A percentile compares a stretch with the other conserved stretches of the same genome.
Conservation (phyloP, 2,113 vertebrate species). For the Uropsilus gracilis region DNA sequence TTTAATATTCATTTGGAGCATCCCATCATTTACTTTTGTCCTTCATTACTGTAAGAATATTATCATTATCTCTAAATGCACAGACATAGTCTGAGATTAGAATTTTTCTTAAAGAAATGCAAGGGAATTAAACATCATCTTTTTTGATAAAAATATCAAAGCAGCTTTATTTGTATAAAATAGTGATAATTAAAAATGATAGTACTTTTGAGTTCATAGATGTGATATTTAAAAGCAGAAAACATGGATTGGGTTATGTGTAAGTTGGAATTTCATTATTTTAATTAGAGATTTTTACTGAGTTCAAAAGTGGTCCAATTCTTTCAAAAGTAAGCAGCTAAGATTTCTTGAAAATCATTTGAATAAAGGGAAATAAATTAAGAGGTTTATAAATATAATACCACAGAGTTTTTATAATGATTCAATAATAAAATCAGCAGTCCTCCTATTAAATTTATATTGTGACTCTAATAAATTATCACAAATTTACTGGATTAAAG, state of each 20-base stretch:
- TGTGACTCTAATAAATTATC: not conserved
- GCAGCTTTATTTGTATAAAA: not conserved
- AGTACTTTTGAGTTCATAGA: not conserved
- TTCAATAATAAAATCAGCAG: not conserved
- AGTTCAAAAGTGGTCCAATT: not conserved
- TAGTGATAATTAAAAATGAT: not conserved
- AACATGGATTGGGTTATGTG: not conserved
- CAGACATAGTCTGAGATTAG: not conserved
- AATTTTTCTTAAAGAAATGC: not conserved
- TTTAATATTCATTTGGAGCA: not conserved
- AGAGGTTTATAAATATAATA: not conserved
- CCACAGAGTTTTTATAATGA: not conserved
- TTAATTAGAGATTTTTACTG: not conserved
- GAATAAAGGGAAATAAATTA: not conserved
- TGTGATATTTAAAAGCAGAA: not conserved
- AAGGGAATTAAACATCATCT: slow-evolving; percentile 17
- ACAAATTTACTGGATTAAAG: not conserved
- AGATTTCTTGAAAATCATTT: not conserved
- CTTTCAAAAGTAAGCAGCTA: not conserved
- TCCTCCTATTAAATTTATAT: not conserved
- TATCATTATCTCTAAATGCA: not conserved
- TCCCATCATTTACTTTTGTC: not conserved
- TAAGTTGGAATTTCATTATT: not conserved
- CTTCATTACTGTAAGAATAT: not conserved
- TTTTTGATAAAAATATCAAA: slow-evolving; percentile 7